Conservation (phyloP, 2,888 invertebrate genomes). For the Phalangium opilio region DNA sequence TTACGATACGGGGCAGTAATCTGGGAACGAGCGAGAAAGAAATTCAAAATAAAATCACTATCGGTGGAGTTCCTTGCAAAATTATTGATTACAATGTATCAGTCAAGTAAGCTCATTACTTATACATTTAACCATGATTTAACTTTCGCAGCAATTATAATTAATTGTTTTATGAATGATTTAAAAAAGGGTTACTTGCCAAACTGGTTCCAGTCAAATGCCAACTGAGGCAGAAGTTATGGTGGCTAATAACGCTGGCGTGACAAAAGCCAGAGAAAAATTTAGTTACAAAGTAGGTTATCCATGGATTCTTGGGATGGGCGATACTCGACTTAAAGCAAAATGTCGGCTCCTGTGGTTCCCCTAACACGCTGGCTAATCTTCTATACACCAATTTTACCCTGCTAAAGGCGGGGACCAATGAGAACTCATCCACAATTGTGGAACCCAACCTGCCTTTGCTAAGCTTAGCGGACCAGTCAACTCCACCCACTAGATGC, state of each 20-base stretch:
- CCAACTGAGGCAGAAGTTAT: constrained; percentile 68
- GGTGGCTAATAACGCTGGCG: constrained; percentile 78
- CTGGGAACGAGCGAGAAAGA: constrained; percentile 82
- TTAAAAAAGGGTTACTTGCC: constrained; percentile 53
- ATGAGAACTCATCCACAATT: too few species aligned
- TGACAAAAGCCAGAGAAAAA: constrained; percentile 71
- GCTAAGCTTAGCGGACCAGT: too few species aligned
- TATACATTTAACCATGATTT: background rate
- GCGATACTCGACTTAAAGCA: too few species aligned
- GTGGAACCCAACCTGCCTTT: too few species aligned
- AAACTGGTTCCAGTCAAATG: constrained; percentile 50
- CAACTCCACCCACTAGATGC: too few species aligned
- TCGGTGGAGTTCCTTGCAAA: constrained; percentile 75
- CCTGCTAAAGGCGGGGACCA: too few species aligned
- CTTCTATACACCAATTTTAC: too few species aligned
- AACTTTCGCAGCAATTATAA: too few species aligned
- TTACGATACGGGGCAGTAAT: constrained; percentile 93
- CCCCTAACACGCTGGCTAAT: too few species aligned
- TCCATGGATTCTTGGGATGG: too few species aligned
- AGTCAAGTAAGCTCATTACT: constrained; percentile 25
- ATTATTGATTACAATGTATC: constrained; percentile 64
- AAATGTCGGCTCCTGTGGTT: too few species aligned
- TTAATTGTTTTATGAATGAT: too few species aligned
- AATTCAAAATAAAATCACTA: constrained; percentile 76
- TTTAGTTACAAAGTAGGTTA: constrained; percentile 62